Conservation (phyloP, 2,888 invertebrate species). For the Rhyacophila evoluta region DNA sequence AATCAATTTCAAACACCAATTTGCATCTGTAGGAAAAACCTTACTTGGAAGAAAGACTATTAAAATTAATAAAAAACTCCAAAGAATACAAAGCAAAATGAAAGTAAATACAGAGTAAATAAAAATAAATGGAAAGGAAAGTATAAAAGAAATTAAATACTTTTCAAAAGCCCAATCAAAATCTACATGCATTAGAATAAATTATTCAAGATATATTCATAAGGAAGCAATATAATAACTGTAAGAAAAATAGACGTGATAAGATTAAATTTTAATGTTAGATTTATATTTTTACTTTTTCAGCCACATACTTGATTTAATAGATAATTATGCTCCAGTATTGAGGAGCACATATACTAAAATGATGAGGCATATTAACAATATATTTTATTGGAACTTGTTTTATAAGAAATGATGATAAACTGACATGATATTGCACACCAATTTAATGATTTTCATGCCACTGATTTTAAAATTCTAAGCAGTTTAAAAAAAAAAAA, state of each 20-base stretch:
- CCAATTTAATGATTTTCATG: too few species aligned
- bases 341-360: too few species aligned
- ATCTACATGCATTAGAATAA: background rate
- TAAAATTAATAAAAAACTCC: background rate
- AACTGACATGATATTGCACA: too few species aligned
- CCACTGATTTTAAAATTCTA: too few species aligned
- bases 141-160: conserved; percentile 57
- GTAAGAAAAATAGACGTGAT: background rate
- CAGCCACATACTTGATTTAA: too few species aligned
- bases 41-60: background rate
- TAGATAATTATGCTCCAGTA: too few species aligned
- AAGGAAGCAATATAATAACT: background rate
- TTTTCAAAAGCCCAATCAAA: conserved; percentile 56
- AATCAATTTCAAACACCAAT: conserved; percentile 1
- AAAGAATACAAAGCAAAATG: conserved; percentile 57
- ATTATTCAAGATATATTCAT: background rate
- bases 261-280: too few species aligned
- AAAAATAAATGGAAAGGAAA: conserved; percentile 58
- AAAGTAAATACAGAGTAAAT: conserved; percentile 44
- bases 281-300: too few species aligned
- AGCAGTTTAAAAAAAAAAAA: too few species aligned
- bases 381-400: too few species aligned
- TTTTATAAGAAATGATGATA: too few species aligned
- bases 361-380: too few species aligned
- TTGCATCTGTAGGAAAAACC: background rate